These are phyloP conservation scores for Bombus polaris DNA, from an alignment of 1,140 invertebrate species.

Conservation along the genomic window DNA sequence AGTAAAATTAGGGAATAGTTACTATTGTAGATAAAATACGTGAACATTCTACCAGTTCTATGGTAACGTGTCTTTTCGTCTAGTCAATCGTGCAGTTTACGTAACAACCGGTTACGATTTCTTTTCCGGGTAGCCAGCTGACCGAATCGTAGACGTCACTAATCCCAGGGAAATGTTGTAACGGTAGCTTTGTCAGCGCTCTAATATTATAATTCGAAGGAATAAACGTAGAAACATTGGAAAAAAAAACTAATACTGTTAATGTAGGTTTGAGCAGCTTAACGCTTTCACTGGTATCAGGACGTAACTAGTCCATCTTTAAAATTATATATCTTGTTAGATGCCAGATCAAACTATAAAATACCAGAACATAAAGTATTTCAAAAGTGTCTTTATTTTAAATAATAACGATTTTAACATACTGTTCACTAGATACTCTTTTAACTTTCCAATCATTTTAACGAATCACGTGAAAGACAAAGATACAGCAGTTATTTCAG, in stretches of 20 bases:
- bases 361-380: neutral
- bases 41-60: conserved; percentile 41
- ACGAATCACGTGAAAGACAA: too few relatives aligned
- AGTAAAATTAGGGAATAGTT: neutral
- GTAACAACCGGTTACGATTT: conserved; percentile 64
- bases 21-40: conserved; percentile 4
- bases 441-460: too few relatives aligned
- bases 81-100: conserved; percentile 44
- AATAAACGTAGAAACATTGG: neutral
- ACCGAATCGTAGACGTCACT: conserved; percentile 50
- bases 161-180: conserved; percentile 29
- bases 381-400: neutral
- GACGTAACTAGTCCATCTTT: neutral
- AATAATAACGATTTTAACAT: too few relatives aligned
- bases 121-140: conserved; percentile 52
- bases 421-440: too few relatives aligned
- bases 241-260: neutral
- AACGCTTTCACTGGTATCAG: neutral
- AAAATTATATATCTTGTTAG: neutral
- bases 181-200: conserved; percentile 33
- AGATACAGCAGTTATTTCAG: too few relatives aligned
- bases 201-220: neutral
- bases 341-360: neutral
- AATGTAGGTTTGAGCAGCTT: neutral
- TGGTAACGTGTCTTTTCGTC: conserved; percentile 57